Percentiles rank a stretch among this genome's conserved stretches.
These are phyloP conservation scores for Mustela lutreola DNA, from an alignment of 2,113 vertebrate species.

Conservation along the genomic window DNA sequence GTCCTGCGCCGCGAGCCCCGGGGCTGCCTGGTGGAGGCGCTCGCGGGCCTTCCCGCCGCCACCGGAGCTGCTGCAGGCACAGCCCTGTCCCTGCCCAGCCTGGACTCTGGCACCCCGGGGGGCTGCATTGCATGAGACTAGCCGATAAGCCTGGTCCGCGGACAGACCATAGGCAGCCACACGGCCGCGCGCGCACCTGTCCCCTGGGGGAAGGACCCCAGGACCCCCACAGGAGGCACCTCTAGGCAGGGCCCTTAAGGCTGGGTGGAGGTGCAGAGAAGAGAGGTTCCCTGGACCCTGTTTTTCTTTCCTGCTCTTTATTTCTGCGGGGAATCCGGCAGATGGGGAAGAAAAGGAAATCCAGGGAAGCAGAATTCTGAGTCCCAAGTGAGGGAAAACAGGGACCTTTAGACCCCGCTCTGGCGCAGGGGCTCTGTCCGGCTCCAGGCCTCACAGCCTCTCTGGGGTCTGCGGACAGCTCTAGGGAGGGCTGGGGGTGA, in stretches of 20 bases:
- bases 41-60: background rate
- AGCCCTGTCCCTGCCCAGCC: rapidly evolving
- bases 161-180: background rate
- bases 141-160: rapidly evolving
- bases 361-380: too few relatives aligned
- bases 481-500: too few relatives aligned
- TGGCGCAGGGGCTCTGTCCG: rapidly evolving
- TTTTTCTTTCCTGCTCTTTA: background rate
- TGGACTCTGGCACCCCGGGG: background rate
- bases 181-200: background rate
- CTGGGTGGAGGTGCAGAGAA: background rate
- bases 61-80: background rate
- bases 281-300: background rate
- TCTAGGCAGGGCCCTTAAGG: background rate
- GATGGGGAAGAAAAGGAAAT: too few relatives aligned
- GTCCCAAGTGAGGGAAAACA: rapidly evolving
- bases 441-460: background rate
- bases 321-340: background rate
- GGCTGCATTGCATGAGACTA: rapidly evolving
- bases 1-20: background rate
- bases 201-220: background rate
- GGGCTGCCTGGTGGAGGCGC: conserved; percentile 46
- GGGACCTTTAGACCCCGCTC: background rate
- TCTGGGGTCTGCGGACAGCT: rapidly evolving
- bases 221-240: background rate